Conservation (phyloP, 2,888 invertebrate genomes). For the Aromia moschata region DNA sequence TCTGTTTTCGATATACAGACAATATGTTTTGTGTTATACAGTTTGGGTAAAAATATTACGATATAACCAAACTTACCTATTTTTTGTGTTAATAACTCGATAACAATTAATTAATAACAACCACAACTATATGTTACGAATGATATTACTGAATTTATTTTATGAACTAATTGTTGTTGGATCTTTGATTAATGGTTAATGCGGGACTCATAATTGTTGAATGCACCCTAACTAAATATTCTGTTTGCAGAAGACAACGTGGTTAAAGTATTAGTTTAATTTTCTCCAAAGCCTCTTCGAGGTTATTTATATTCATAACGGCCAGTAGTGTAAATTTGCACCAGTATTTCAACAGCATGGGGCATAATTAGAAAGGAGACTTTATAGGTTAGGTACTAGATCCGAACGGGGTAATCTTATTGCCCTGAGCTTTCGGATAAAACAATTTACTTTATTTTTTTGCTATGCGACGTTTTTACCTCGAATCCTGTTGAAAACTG, state of each 20-base stretch:
- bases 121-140: no score
- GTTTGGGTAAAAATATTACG: no score
- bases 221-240: slow-evolving; percentile 3
- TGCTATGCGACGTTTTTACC: no score
- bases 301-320: slow-evolving; percentile 32
- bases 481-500: no score
- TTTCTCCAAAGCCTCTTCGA: slow-evolving; percentile 19
- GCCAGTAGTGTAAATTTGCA: slow-evolving; percentile 26
- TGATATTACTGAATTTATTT: no score
- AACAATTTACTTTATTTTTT: no score
- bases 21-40: no score
- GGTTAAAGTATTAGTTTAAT: slow-evolving; percentile 25
- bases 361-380: slow-evolving; percentile 29
- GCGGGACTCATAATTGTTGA: not conserved
- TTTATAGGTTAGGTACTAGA: slow-evolving; percentile 27
- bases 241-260: slow-evolving; percentile 15
- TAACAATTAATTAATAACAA: no score
- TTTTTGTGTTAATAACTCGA: no score
- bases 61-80: no score
- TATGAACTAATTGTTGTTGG: no score
- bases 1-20: not conserved
- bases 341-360: slow-evolving; percentile 25
- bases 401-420: not conserved
- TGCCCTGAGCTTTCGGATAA: no score
- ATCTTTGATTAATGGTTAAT: not conserved